Evolutionary conservation across 2,888 invertebrate species (phyloP), one percentile per base, ranked within the genome.

Genomic region (Salpingus planirostris): DNA sequence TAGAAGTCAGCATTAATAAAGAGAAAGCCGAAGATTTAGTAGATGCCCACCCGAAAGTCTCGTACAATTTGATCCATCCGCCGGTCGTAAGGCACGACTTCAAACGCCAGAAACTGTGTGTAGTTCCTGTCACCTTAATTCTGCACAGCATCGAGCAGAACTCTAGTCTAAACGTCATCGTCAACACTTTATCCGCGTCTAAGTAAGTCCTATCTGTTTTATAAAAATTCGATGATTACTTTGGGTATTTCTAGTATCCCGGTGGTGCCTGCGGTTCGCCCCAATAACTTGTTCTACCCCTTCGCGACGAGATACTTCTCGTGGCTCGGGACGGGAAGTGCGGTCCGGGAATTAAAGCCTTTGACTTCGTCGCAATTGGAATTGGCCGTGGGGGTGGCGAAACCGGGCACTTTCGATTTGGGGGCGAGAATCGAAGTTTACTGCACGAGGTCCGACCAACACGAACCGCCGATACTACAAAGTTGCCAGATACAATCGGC

Each of bases 331-430:
- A 53, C 53, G 24, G 57, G 57, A 27, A 59, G 56, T 41, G 52
- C 55, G 13, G 44, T 55, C 13, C 52, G 46, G 42, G 49, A 38
- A 11, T 36, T 65, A 15, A 44, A 54, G 22, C 60, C 65, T 2
- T 47, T 63, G 25, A 52, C 57, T 23, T 56, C 63, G 1, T 51
- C 52, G 30, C 43, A 46, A 12, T 41, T 65, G 4, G 38, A 49
- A 29, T 48, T 65, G 12, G 66, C 74, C 31, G 77, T 75, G 11
- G 67, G 76, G 37, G 67, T 78, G 44, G 70, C 76, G 13, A 64
- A 70, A 21, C 74, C 80, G 15, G 82, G 82, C 35, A 75, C 78
- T 3, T 82, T 77, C 59, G 73, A 79, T 46, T 66, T 82, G 37
- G 78, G 78, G 26, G 68, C 75, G 7, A 70, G 77, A 28, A 68